A percentile compares a stretch with the other conserved stretches of the same genome.
Evolutionary conservation across 2,797 vertebrate species (phyloP).

Genomic region (Pangasius macronema): DNA sequence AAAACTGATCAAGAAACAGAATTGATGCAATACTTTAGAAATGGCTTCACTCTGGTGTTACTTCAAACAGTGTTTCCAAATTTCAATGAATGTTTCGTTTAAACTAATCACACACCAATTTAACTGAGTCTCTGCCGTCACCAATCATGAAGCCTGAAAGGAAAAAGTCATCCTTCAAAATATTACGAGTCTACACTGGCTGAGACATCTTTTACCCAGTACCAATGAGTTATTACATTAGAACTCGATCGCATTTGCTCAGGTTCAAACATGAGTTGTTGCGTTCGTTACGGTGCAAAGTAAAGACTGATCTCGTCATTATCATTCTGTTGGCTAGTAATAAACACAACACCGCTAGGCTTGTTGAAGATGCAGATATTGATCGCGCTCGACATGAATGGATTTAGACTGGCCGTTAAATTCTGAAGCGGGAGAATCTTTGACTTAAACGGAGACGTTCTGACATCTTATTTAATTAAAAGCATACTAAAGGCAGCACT

Average conservation of each 20-base stretch:
- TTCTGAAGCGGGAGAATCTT: slow-evolving; percentile 12
- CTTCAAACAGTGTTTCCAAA: neutral
- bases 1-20: neutral
- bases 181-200: too few relatives aligned
- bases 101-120: neutral
- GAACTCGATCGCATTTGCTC: too few relatives aligned
- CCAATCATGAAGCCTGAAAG: slow-evolving; percentile 43
- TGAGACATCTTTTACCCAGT: too few relatives aligned
- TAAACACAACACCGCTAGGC: neutral
- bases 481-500: slow-evolving; percentile 26
- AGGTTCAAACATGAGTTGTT: too few relatives aligned
- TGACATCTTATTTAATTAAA: slow-evolving; percentile 41
- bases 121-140: neutral
- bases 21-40: neutral
- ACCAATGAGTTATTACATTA: too few relatives aligned
- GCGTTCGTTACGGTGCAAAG: neutral
- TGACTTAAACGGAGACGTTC: slow-evolving; percentile 14
- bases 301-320: neutral
- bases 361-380: slow-evolving; percentile 14
- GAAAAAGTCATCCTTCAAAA: slow-evolving; percentile 51
- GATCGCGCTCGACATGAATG: neutral
- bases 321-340: slow-evolving; percentile 3
- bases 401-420: slow-evolving; percentile 18
- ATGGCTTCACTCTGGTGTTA: neutral
- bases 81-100: neutral